These are phyloP conservation scores for Porites cylindrica DNA, from an alignment of 92 coral and sea anemone species.

Conservation along the genomic window DNA sequence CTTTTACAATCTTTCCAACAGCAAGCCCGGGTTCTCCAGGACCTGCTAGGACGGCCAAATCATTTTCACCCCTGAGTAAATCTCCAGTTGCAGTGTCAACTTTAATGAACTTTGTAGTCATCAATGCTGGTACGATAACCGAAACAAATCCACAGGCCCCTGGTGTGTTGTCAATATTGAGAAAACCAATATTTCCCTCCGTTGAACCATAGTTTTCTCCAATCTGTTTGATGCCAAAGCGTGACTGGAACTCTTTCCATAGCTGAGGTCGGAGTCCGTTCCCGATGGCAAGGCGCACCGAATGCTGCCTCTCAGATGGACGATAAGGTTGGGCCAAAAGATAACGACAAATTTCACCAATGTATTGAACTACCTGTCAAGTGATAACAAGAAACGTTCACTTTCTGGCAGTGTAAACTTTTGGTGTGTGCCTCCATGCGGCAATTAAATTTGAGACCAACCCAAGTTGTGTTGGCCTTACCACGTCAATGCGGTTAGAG, in stretches of 20 bases:
- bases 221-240: constrained; percentile 81
- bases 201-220: constrained; percentile 95
- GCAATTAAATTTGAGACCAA: too few species aligned
- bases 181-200: constrained; percentile 79
- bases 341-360: constrained; percentile 97
- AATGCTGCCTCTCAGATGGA: constrained; percentile 82
- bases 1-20: constrained; percentile 71
- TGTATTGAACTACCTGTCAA: constrained; percentile 76
- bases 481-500: too few species aligned
- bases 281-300: constrained; percentile 79
- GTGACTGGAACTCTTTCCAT: constrained; percentile 91
- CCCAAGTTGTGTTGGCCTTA: too few species aligned
- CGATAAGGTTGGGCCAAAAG: constrained; percentile 90
- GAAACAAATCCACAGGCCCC: constrained; percentile 90
- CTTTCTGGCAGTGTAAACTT: too few species aligned
- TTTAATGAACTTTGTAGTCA: constrained; percentile 71
- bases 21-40: constrained; percentile 88
- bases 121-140: constrained; percentile 50
- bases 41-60: constrained; percentile 73
- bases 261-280: constrained; percentile 92
- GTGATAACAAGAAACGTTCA: background rate
- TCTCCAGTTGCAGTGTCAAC: constrained; percentile 81
- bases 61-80: constrained; percentile 80
- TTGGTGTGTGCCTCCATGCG: too few species aligned
- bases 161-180: constrained; percentile 76